These are phyloP conservation scores for Amyelois transitella DNA, from an alignment of 1,140 invertebrate species.

Conservation along the genomic window DNA sequence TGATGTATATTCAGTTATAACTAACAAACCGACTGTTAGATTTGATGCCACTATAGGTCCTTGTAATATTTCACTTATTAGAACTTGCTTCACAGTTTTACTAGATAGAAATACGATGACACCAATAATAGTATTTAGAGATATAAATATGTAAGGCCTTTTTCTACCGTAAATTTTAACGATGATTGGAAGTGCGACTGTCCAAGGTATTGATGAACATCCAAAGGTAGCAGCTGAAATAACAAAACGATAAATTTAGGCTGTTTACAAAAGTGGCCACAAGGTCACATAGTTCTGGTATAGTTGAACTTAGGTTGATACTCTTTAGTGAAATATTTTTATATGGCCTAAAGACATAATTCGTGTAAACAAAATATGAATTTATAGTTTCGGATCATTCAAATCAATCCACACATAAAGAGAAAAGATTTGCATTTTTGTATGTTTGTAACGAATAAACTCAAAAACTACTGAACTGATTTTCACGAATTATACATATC, in stretches of 20 bases:
- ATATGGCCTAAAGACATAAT: too few species aligned
- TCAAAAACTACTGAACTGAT: too few species aligned
- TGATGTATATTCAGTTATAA: conserved; percentile 16
- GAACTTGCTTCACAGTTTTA: conserved; percentile 1
- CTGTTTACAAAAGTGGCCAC: too few species aligned
- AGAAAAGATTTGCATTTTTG: too few species aligned
- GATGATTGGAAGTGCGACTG: conserved; percentile 11
- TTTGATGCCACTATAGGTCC: conserved; percentile 5
- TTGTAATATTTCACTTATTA: conserved; percentile 14
- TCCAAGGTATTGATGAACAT: conserved; percentile 12
- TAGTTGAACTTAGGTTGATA: too few species aligned
- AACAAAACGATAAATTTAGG: conserved; percentile 4
- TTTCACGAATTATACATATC: too few species aligned
- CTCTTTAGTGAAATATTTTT: too few species aligned
- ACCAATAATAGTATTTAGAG: not conserved
- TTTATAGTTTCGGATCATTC: too few species aligned
- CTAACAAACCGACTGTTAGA: not conserved
- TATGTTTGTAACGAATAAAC: too few species aligned
- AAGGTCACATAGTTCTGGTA: too few species aligned
- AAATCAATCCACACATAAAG: too few species aligned
- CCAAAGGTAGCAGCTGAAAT: conserved; percentile 12
- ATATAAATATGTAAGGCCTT: conserved; percentile 5
- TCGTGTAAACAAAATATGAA: too few species aligned
- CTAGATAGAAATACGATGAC: not conserved
- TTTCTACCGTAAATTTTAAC: conserved; percentile 14